Conservation (phyloP, 2,797 vertebrate species). For the Harpagifer antarcticus region DNA sequence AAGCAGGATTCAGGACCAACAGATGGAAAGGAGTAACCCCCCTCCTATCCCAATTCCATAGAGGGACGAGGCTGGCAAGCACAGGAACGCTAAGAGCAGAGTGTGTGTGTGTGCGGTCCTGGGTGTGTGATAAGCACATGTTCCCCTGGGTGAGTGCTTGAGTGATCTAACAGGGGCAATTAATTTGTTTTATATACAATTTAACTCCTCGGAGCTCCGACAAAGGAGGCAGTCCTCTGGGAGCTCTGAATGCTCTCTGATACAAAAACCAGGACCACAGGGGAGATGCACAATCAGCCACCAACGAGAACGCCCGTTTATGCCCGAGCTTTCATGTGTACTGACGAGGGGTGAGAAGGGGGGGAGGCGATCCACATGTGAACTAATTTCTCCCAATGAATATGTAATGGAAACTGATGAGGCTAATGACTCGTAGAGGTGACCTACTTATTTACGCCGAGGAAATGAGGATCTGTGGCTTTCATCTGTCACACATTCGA, state of each 20-base stretch:
- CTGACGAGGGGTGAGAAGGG: slow-evolving; percentile 37
- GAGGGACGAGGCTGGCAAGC: slow-evolving; percentile 73
- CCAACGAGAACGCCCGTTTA: slow-evolving; percentile 60
- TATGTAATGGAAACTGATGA: slow-evolving; percentile 70
- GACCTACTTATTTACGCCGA: slow-evolving; percentile 74
- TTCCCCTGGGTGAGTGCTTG: slow-evolving; percentile 82
- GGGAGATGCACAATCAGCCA: slow-evolving; percentile 74
- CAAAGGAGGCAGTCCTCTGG: slow-evolving; percentile 79
- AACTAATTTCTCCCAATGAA: slow-evolving; percentile 75
- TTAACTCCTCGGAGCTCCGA: slow-evolving; percentile 78
- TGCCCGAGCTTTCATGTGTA: slow-evolving; percentile 70
- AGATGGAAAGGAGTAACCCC: slow-evolving; percentile 78
- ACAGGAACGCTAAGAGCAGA: slow-evolving; percentile 72
- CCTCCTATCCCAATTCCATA: slow-evolving; percentile 53
- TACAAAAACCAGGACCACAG: slow-evolving; percentile 79
- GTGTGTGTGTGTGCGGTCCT: slow-evolving; percentile 26
- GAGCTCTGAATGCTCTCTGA: slow-evolving; percentile 81
- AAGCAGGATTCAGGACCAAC: slow-evolving; percentile 72
- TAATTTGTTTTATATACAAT: slow-evolving; percentile 86
- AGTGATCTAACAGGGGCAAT: slow-evolving; percentile 86
- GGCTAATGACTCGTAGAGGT: slow-evolving; percentile 79
- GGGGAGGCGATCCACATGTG: slow-evolving; percentile 51
- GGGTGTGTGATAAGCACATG: slow-evolving; percentile 82
- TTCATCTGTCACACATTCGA: slow-evolving; percentile 55
- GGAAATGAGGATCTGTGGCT: slow-evolving; percentile 53